These are phyloP conservation scores for Pollimyrus isidori DNA, from an alignment of 2,113 vertebrate genomes.

Conservation along the genomic window DNA sequence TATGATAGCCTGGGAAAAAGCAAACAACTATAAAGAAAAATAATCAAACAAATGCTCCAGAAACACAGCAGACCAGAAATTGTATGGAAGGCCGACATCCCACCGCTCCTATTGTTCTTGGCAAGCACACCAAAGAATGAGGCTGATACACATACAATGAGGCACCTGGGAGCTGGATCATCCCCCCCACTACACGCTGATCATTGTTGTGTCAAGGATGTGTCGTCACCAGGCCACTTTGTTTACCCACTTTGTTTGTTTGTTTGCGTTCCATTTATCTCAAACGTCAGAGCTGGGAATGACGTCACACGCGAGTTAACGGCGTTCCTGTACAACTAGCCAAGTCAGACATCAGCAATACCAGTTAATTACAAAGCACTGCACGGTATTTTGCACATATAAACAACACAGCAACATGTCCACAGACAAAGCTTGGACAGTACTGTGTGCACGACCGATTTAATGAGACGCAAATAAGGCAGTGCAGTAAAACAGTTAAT, in stretches of 20 bases:
- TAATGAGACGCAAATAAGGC: neutral
- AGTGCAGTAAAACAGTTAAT: neutral
- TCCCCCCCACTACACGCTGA: neutral
- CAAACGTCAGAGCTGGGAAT: neutral
- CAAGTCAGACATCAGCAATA: neutral
- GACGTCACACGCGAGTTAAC: neutral
- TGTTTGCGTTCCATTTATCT: neutral
- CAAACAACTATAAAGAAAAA: neutral
- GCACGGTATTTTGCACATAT: neutral
- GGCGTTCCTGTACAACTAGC: neutral
- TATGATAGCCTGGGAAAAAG: neutral
- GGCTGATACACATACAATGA: conserved; percentile 16
- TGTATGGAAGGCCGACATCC: conserved; percentile 46
- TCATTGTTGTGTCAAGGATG: conserved; percentile 9
- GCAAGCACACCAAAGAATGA: conserved; percentile 36
- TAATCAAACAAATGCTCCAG: neutral
- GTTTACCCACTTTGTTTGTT: no score
- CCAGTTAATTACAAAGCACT: neutral
- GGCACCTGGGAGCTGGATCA: neutral
- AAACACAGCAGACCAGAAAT: conserved; percentile 12
- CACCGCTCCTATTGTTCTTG: conserved; percentile 45
- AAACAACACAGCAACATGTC: neutral
- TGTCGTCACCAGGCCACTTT: neutral
- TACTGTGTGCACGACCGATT: neutral
- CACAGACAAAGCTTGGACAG: neutral